A percentile compares a stretch with the other conserved stretches of the same genome.
Conservation (phyloP, 2,888 invertebrate species). For the Dichetophora obliterata region DNA sequence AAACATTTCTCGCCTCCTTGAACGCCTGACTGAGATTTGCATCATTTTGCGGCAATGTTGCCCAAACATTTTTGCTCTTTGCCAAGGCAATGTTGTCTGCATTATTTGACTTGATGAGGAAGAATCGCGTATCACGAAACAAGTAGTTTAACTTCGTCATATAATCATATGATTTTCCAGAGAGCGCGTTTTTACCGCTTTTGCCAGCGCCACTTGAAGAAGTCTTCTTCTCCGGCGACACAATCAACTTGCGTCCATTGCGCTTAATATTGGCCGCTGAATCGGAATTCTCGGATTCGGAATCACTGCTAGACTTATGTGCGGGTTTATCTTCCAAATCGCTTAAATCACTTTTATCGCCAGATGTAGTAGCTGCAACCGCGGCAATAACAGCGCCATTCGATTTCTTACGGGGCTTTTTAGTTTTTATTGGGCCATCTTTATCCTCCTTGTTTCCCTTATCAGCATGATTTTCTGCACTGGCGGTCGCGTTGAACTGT, state of each 20-base stretch:
- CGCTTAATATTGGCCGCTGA: slow-evolving; percentile 64
- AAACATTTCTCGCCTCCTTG: slow-evolving; percentile 91
- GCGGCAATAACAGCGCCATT: slow-evolving; percentile 23
- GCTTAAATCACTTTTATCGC: slow-evolving; percentile 57
- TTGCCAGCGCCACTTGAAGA: slow-evolving; percentile 55
- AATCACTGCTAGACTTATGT: slow-evolving; percentile 54
- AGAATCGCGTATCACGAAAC: slow-evolving; percentile 94
- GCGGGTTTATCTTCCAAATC: slow-evolving; percentile 58
- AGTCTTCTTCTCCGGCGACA: slow-evolving; percentile 50
- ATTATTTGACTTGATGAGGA: slow-evolving; percentile 98
- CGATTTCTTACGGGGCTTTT: slow-evolving; percentile 50
- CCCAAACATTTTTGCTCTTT: slow-evolving; percentile 97
- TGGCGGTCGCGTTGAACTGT: slow-evolving; percentile 11
- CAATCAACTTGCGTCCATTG: slow-evolving; percentile 57
- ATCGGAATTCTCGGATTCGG: slow-evolving; percentile 64
- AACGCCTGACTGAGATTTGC: slow-evolving; percentile 95
- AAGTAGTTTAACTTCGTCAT: slow-evolving; percentile 92
- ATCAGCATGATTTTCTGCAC: neutral
- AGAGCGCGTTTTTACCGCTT: slow-evolving; percentile 44
- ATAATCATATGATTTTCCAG: slow-evolving; percentile 77
- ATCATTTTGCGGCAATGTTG: slow-evolving; percentile 97
- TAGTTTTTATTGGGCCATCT: slow-evolving; percentile 25
- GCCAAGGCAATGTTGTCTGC: slow-evolving; percentile 95
- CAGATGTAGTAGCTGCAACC: slow-evolving; percentile 32
- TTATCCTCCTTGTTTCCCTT: slow-evolving; percentile 14